Percentiles rank a stretch among this genome's conserved stretches.
Evolutionary conservation across 2,888 invertebrate genomes (phyloP).

Genomic region (Microctonus brassicae): DNA sequence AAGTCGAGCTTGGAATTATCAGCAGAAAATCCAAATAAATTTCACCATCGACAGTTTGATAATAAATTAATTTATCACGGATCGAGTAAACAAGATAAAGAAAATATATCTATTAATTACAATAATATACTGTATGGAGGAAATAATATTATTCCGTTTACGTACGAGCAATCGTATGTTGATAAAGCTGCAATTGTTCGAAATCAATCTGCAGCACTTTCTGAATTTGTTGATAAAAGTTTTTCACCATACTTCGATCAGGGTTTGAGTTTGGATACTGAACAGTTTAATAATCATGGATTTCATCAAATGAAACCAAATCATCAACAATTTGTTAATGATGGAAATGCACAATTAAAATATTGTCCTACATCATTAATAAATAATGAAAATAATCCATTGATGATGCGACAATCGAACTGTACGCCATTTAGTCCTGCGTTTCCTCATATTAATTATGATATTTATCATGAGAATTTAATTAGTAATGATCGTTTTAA

Average conservation of each 20-base stretch:
- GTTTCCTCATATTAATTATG: not conserved
- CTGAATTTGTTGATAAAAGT: not conserved
- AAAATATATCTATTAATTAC: not conserved
- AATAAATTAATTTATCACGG: not conserved
- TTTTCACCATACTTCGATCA: not conserved
- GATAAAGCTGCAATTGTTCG: not conserved
- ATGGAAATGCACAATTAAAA: not conserved
- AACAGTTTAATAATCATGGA: not conserved
- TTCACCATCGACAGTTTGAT: not conserved
- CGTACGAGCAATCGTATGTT: not conserved
- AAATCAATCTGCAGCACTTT: too few species aligned
- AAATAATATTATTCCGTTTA: not conserved
- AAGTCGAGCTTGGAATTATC: slow-evolving; percentile 7
- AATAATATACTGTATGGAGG: not conserved
- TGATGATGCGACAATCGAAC: not conserved
- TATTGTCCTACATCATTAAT: not conserved
- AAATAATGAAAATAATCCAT: not conserved
- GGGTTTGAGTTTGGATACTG: not conserved
- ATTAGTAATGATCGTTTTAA: not conserved
- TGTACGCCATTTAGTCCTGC: not conserved
- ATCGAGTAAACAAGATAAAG: not conserved
- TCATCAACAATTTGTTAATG: not conserved
- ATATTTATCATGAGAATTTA: not conserved
- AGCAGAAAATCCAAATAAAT: not conserved
- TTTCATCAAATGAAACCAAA: not conserved